These are phyloP conservation scores for Octodon degus DNA, from an alignment of 2,113 vertebrate species.

Conservation along the genomic window DNA sequence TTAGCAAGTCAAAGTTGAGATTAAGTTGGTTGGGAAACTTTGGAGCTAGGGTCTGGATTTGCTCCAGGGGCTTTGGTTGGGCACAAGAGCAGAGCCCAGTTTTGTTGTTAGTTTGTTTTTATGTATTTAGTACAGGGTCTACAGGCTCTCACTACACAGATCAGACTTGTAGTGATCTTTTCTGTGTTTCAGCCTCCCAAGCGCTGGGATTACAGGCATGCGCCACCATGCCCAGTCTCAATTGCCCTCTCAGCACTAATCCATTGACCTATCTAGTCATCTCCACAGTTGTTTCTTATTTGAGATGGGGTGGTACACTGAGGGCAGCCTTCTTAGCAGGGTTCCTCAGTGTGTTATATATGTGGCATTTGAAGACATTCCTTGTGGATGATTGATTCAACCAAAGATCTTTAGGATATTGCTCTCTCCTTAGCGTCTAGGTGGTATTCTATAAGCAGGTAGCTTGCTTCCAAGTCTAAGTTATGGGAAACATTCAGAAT, in stretches of 20 bases:
- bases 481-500: neutral
- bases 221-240: too few relatives aligned
- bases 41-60: neutral
- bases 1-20: constrained; percentile 26
- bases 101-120: neutral
- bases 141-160: too few relatives aligned
- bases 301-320: neutral
- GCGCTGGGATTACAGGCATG: too few relatives aligned
- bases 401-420: constrained; percentile 5
- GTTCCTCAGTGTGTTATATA: neutral
- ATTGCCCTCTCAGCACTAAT: too few relatives aligned
- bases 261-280: too few relatives aligned
- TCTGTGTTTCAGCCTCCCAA: too few relatives aligned
- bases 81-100: neutral
- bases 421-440: neutral
- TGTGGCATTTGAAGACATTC: neutral
- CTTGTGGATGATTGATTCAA: neutral
- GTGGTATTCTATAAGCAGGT: neutral
- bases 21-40: neutral
- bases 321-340: neutral
- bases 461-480: neutral
- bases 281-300: neutral
- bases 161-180: too few relatives aligned
- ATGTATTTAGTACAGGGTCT: too few relatives aligned
- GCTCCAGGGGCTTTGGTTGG: neutral